These are phyloP conservation scores for Noctua comes DNA, from an alignment of 2,888 invertebrate species.

Conservation along the genomic window DNA sequence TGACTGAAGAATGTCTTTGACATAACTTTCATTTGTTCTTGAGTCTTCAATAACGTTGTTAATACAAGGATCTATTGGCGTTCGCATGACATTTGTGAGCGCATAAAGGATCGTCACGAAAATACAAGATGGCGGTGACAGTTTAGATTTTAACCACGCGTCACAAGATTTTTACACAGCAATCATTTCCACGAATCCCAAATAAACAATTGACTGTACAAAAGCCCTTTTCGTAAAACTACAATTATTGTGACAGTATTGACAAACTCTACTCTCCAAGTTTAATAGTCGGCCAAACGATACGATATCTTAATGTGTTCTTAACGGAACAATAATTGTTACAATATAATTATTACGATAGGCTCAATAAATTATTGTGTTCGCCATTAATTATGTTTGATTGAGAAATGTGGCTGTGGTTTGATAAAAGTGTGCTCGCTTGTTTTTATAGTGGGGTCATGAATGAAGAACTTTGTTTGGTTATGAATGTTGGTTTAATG, in stretches of 20 bases:
- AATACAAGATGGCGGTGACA: too few relatives aligned
- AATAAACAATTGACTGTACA: neutral
- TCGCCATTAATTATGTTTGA: slow-evolving; percentile 82
- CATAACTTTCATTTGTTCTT: too few relatives aligned
- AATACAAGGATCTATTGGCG: too few relatives aligned
- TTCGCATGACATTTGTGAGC: too few relatives aligned
- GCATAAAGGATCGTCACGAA: too few relatives aligned
- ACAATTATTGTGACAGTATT: slow-evolving; percentile 15
- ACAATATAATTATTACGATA: slow-evolving; percentile 88
- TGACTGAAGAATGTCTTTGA: too few relatives aligned
- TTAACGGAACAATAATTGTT: slow-evolving; percentile 87
- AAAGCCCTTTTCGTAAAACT: slow-evolving; percentile 10
- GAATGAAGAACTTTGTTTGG: slow-evolving; percentile 40
- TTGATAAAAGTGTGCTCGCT: slow-evolving; percentile 71
- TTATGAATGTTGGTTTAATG: slow-evolving; percentile 14
- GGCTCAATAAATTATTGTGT: slow-evolving; percentile 82
- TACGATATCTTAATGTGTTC: slow-evolving; percentile 83
- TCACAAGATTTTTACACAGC: too few relatives aligned
- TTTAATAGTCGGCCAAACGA: slow-evolving; percentile 53
- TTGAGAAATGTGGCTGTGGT: slow-evolving; percentile 82
- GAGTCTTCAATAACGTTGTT: too few relatives aligned
- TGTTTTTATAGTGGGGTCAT: slow-evolving; percentile 38
- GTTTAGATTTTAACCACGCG: neutral
- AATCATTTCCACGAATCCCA: neutral
- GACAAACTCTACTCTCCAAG: slow-evolving; percentile 21